Evolutionary conservation across 2,113 vertebrate genomes (phyloP), one percentile per base, ranked within the genome.

Genomic region (Zeus faber): DNA sequence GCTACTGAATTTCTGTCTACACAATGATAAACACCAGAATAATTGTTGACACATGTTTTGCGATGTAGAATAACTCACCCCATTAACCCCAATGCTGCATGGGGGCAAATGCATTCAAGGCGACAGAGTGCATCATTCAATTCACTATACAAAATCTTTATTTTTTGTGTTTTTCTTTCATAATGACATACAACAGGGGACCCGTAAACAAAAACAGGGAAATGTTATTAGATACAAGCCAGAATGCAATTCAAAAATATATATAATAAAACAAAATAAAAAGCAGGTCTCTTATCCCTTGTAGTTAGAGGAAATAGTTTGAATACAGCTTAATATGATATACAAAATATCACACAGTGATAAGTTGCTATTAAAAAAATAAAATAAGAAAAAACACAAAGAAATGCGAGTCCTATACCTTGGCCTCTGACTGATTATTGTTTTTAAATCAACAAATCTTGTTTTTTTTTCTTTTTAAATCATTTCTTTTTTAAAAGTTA

Each of bases 341-440:
- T 91, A 81, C 82, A 89, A 90, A 92, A 89, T 92, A 93, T 93
- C 92, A 95, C 93, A 95, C 90, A 92, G 92, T 94, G 92, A 95
- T 93, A 93, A 92, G 76, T 83, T 90, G 85, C 61, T 80, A 86
- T 81, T 85, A 84, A 89, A 88, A 87, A 85, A 86, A 82, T 80
- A 84, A 83, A 86, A 87, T 74, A 69, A 83, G 60, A 85, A 84
- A 86, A 86, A 86, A 76, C 71, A 81, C 60, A 85, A 83, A 86
- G 62, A 85, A 81, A 83, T 59, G 65, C 76, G 79, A 85, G 84
- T 87, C 82, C 76, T 85, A 85, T 82, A 84, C 74, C 85, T 88
- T 89, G 83, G 87, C 83, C 77, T 81, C 82, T 68, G 88, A 89
- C 85, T 87, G 76, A 58, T 81, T 66, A 66, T 43, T 43, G 58